Conservation (phyloP, 2,113 vertebrate species). For the Cynocephalus volans region DNA sequence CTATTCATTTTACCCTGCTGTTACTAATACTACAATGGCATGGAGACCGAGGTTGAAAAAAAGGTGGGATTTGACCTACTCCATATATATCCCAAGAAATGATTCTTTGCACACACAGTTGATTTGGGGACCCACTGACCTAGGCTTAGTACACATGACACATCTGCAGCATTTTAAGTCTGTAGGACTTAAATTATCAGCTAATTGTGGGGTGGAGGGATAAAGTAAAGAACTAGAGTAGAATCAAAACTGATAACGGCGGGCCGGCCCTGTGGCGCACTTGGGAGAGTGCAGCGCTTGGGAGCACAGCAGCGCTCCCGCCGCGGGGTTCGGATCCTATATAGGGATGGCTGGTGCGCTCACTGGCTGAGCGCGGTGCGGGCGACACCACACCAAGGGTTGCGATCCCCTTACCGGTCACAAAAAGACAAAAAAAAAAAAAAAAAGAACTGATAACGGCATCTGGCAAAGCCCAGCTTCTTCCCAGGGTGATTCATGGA, state of each 20-base stretch:
- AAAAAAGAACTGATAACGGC: not conserved
- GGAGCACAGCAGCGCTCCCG: too few relatives aligned
- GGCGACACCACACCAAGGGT: too few relatives aligned
- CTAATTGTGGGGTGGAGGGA: not conserved
- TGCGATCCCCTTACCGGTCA: too few relatives aligned
- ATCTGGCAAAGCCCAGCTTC: not conserved
- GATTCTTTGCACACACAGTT: not conserved
- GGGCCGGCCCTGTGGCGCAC: too few relatives aligned
- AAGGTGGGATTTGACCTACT: not conserved
- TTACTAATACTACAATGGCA: not conserved
- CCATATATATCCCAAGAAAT: not conserved
- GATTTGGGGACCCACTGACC: not conserved
- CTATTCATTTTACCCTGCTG: not conserved
- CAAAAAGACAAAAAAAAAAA: too few relatives aligned
- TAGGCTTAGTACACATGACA: not conserved
- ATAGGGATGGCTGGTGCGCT: too few relatives aligned
- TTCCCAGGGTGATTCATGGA: not conserved
- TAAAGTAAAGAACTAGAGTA: not conserved
- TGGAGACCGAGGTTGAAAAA: not conserved
- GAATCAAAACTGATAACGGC: not conserved
- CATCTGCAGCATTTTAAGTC: not conserved
- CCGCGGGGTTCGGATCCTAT: too few relatives aligned
- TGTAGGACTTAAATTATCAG: not conserved
- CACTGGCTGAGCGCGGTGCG: too few relatives aligned
- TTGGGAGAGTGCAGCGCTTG: too few relatives aligned